Conservation (phyloP, 1,140 invertebrate species). For the Meteorus sp. region DNA sequence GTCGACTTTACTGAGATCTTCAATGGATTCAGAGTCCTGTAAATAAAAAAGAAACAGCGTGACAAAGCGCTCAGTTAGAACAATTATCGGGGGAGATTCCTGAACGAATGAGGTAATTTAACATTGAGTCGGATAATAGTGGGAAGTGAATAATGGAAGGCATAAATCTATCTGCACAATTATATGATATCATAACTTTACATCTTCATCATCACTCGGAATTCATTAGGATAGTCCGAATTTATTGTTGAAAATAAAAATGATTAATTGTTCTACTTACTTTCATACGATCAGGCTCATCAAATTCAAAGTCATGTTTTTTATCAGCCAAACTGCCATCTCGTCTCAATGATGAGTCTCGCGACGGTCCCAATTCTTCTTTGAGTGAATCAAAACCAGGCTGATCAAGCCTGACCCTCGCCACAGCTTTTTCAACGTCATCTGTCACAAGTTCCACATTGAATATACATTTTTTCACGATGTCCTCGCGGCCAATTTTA, state of each 20-base stretch:
- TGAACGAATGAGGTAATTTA: conserved; percentile 27
- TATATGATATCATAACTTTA: conserved; percentile 1
- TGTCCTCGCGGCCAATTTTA: conserved; percentile 88
- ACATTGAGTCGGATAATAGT: conserved; percentile 25
- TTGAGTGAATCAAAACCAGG: conserved; percentile 75
- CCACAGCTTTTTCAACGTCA: conserved; percentile 77
- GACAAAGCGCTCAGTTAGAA: not conserved
- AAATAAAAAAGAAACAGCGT: conserved; percentile 32
- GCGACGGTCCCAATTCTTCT: conserved; percentile 72
- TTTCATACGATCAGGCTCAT: conserved; percentile 57
- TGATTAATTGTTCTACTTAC: conserved; percentile 31
- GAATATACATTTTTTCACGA: conserved; percentile 87
- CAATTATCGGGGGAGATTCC: conserved; percentile 24
- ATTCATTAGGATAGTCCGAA: not conserved
- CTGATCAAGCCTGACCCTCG: conserved; percentile 75
- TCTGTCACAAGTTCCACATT: conserved; percentile 81
- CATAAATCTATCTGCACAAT: not conserved
- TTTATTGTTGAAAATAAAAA: not conserved
- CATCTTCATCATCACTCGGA: not conserved
- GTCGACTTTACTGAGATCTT: conserved; percentile 56
- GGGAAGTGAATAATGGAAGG: conserved; percentile 29
- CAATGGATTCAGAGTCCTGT: conserved; percentile 68
- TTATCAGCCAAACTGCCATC: conserved; percentile 65
- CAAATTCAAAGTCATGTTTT: conserved; percentile 72
- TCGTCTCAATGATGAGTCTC: conserved; percentile 64